phyloP scores from a whole-genome alignment of 2,888 invertebrate species.

The Tuberolachnus salignus region DNA sequence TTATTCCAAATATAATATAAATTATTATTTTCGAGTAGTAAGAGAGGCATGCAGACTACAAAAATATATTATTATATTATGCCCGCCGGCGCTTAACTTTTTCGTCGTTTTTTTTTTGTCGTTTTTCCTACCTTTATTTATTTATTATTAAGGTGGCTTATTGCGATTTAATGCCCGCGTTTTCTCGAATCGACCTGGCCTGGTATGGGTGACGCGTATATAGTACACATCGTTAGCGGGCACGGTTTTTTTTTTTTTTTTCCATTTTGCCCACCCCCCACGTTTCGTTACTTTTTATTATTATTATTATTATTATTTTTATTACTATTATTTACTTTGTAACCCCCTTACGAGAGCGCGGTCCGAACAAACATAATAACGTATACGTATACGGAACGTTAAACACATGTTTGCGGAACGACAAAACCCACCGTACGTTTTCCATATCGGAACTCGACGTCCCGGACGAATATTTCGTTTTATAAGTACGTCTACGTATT shows the following conservation, averaged over 20 bases:
- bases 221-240: conserved; percentile 4
- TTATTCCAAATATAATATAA: background rate
- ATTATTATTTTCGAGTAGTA: conserved; percentile 7
- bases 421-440: background rate
- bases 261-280: no score
- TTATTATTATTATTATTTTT: no score
- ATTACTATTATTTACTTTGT: conserved; percentile 23
- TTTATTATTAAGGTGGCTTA: conserved; percentile 1
- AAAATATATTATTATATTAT: background rate
- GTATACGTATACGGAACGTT: no score
- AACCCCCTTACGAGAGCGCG: background rate
- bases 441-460: background rate
- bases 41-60: no score
- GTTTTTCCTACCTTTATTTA: no score
- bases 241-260: background rate
- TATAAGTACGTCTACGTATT: no score
- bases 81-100: background rate
- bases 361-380: background rate
- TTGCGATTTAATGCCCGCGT: background rate
- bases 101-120: no score
- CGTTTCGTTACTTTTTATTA: no score
- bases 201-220: no score
- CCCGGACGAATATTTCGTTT: background rate
- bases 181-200: background rate
- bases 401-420: no score